Evolutionary conservation across 2,113 vertebrate species (phyloP).

Genomic region (Hyperopisus bebe): DNA sequence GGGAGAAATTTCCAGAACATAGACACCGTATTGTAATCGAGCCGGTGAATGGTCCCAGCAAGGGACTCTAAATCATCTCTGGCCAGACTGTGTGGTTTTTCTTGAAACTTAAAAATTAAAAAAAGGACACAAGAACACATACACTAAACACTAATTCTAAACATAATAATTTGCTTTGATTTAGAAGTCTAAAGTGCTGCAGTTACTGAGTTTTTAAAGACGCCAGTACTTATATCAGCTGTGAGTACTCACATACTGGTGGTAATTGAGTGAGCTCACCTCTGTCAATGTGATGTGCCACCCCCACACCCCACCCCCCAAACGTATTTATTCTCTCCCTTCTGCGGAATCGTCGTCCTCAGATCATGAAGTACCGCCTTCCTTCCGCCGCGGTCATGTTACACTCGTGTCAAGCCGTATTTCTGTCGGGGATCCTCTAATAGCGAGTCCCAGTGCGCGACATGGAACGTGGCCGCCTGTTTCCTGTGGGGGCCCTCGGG

Average conservation of each 20-base stretch:
- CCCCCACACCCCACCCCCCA: not conserved
- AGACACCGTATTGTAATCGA: not conserved
- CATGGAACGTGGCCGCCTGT: not conserved
- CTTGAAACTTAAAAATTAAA: not conserved
- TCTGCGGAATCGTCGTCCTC: not conserved
- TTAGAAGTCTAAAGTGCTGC: not conserved
- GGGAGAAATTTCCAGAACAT: conserved; percentile 8
- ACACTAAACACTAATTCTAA: not conserved
- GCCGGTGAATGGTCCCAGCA: not conserved
- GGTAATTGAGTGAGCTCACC: not conserved
- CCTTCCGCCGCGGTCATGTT: not conserved
- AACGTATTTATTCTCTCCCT: conserved; percentile 41
- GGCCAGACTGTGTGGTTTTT: not conserved
- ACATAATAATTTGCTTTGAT: not conserved
- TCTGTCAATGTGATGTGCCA: not conserved
- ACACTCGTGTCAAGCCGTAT: not conserved
- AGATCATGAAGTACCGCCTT: conserved; percentile 30
- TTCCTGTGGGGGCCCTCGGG: not conserved
- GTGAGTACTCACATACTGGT: conserved; percentile 48
- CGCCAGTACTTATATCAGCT: not conserved
- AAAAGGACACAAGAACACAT: not conserved
- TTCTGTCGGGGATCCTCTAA: not conserved
- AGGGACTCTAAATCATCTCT: not conserved
- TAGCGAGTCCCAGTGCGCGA: not conserved
- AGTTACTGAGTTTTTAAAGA: not conserved